Evolutionary conservation across 1,140 invertebrate species (phyloP), one percentile per base, ranked within the genome.

Genomic region (Danaus melanippus): DNA sequence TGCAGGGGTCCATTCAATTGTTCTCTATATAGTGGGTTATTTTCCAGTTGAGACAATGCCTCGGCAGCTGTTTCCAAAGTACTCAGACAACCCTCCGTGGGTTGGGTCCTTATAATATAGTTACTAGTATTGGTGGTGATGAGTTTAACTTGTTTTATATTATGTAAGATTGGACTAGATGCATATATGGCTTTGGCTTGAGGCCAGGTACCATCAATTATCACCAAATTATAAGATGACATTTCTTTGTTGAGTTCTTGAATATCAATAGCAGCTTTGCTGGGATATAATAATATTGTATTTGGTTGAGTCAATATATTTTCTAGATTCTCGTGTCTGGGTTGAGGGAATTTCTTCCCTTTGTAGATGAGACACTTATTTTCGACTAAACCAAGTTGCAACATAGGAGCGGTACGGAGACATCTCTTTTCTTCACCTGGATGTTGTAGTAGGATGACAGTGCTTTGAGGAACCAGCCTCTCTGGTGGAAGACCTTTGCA

Each of bases 181-280:
- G 93, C 90, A 84, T 93, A 95, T 55, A 95, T 95, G 10, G 92
- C 92, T 87, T 96, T 96, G 9, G 96, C 95, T 88, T 98, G 96
- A 11, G 94, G 92, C 96, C 96, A 98, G 40, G 96, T 98, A 32
- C 96, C 96, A 90, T 98, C 96, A 62, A 98, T 90, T 49, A 98
- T 82, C 44, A 98, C 87, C 42, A 98, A 86, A 83, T 95, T 97
- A 69, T 95, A 96, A 69, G 76, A 81, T 60, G 59, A 64, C 68
- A 66, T 72, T 60, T 76, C 71, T 54, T 68, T 71, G 51, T 80
- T 76, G n/a, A 87, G 62, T 42, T 88, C 75, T 58, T 70, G 76
- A 55, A 93, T 87, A 69, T 92, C 89, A 12, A 93, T 85, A 8
- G 96, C 92, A 66, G 89, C 86, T 67, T 90, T 88, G 51, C 94